Evolutionary conservation across 2,797 vertebrate genomes (phyloP).

Genomic region (Poeciliopsis turneri): DNA sequence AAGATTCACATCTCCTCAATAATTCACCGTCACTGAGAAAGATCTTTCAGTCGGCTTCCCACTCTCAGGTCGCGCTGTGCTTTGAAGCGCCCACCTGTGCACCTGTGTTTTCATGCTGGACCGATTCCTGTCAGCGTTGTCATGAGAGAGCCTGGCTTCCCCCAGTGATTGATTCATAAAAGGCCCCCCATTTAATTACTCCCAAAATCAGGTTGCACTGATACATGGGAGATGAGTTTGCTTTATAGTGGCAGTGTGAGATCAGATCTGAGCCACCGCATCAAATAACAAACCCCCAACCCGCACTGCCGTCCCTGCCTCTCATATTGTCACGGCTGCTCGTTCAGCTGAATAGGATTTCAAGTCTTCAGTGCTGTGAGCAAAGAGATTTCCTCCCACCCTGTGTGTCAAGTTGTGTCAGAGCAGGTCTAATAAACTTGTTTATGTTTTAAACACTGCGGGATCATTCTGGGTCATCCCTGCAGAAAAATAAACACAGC

Average conservation of each 20-base stretch:
- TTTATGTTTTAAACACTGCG: conserved; percentile 58
- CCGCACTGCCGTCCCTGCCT: conserved; percentile 8
- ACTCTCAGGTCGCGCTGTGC: conserved; percentile 41
- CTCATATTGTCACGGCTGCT: conserved; percentile 41
- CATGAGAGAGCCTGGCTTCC: conserved; percentile 37
- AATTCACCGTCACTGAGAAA: conserved; percentile 73
- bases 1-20: conserved; percentile 73
- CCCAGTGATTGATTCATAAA: conserved; percentile 71
- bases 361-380: conserved; percentile 49
- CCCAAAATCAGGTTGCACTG: conserved; percentile 60
- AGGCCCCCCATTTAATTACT: conserved; percentile 69
- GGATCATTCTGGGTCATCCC: conserved; percentile 48
- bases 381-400: conserved; percentile 62
- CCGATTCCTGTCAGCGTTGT: conserved; percentile 64
- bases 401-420: conserved; percentile 48
- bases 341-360: conserved; percentile 59
- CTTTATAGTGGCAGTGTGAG: conserved; percentile 36
- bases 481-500: conserved; percentile 53
- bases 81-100: conserved; percentile 70
- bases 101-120: conserved; percentile 30
- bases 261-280: conserved; percentile 48
- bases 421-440: conserved; percentile 57
- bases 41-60: conserved; percentile 66
- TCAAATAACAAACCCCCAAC: conserved; percentile 48
- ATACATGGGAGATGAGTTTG: conserved; percentile 53